Conservation (phyloP, 2,888 invertebrate species). For the Drosophila subsilvestris region DNA sequence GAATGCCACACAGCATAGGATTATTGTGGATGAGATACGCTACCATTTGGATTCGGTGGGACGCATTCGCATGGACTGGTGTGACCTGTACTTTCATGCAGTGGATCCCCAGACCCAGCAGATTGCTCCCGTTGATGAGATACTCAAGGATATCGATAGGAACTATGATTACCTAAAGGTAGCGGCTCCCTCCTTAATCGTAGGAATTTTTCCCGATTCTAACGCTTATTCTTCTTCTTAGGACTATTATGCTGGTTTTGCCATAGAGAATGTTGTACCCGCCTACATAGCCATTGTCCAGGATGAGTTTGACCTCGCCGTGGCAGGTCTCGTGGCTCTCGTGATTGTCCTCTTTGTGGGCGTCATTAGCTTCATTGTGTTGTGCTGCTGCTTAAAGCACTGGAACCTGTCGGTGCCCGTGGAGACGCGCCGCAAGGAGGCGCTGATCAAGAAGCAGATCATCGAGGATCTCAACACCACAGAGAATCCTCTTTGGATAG, state of each 20-base stretch:
- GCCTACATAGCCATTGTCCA: slow-evolving; percentile 88
- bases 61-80: slow-evolving; percentile 86
- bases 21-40: slow-evolving; percentile 91
- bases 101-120: slow-evolving; percentile 90
- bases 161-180: slow-evolving; percentile 93
- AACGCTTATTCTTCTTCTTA: slow-evolving; percentile 24
- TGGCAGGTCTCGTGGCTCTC: slow-evolving; percentile 93
- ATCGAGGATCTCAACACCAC: slow-evolving; percentile 94
- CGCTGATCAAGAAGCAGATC: slow-evolving; percentile 92
- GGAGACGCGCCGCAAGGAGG: slow-evolving; percentile 92
- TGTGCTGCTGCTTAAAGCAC: slow-evolving; percentile 94
- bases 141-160: slow-evolving; percentile 91
- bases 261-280: slow-evolving; percentile 90
- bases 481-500: slow-evolving; percentile 96
- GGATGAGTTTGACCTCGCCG: slow-evolving; percentile 93
- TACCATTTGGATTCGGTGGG: slow-evolving; percentile 88
- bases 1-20: slow-evolving; percentile 90
- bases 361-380: slow-evolving; percentile 92
- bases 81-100: slow-evolving; percentile 93
- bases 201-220: not conserved
- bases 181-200: not conserved
- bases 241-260: slow-evolving; percentile 89
- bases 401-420: slow-evolving; percentile 94
- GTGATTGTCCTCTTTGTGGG: slow-evolving; percentile 94
- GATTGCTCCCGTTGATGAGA: slow-evolving; percentile 91